phyloP scores from a whole-genome alignment of 2,113 vertebrate genomes.

The Rhinopithecus roxellana region DNA sequence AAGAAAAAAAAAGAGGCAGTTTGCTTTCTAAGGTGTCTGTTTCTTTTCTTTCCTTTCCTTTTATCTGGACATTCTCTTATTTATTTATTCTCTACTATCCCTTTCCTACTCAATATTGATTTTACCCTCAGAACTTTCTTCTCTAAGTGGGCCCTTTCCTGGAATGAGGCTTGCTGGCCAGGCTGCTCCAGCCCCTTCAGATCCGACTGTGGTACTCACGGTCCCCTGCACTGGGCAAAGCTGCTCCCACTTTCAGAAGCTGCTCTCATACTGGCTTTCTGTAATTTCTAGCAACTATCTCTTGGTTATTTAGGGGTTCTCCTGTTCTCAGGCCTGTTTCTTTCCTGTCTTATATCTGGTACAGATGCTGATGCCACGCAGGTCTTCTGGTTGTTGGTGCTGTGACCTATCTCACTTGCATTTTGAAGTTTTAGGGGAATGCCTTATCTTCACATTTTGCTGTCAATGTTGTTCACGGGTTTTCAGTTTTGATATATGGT shows the following conservation, averaged over 20 bases:
- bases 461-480: neutral
- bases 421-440: neutral
- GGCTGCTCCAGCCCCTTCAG: neutral
- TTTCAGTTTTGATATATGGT: constrained; percentile 28
- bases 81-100: neutral
- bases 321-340: neutral
- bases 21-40: neutral
- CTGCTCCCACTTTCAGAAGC: neutral
- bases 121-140: neutral
- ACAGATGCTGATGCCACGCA: neutral
- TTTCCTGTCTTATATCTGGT: neutral
- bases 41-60: neutral
- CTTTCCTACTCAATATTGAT: neutral
- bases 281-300: neutral
- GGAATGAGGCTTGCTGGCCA: neutral
- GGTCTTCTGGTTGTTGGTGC: neutral
- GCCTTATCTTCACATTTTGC: neutral
- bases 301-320: neutral
- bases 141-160: neutral
- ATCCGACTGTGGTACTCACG: neutral
- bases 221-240: neutral
- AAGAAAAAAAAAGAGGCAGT: too few relatives aligned
- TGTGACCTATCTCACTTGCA: neutral
- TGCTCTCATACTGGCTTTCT: neutral
- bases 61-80: neutral